Percentiles rank a stretch among this genome's conserved stretches.
Evolutionary conservation across 2,797 vertebrate genomes (phyloP).

Genomic region (Neosilurus hyrtlii): DNA sequence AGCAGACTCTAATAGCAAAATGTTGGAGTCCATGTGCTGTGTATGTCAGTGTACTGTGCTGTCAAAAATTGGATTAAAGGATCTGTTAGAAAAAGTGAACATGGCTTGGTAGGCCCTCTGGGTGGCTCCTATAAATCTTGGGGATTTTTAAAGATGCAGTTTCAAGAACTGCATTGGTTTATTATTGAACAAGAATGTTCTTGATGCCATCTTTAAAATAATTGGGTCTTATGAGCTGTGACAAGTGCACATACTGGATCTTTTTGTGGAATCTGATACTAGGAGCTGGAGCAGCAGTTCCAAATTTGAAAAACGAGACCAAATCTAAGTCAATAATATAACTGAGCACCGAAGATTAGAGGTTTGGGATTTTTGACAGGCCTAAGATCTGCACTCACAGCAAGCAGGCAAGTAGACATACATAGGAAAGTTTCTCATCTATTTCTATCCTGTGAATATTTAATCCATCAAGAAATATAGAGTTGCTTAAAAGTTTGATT

Average conservation of each 20-base stretch:
- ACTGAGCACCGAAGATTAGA: conserved; percentile 16
- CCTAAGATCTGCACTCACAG: neutral
- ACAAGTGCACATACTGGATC: neutral
- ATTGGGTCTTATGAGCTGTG: neutral
- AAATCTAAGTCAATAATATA: neutral
- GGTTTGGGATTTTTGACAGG: conserved; percentile 18
- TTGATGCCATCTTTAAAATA: neutral
- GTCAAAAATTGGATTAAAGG: conserved; percentile 42
- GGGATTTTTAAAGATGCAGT: conserved; percentile 4
- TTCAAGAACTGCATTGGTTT: neutral
- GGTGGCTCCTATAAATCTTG: conserved; percentile 25
- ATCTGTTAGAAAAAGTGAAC: conserved; percentile 36
- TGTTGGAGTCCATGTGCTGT: conserved; percentile 22
- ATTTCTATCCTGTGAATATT: neutral
- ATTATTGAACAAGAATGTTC: conserved; percentile 11
- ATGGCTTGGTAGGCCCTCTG: conserved; percentile 10
- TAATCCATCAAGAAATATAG: neutral
- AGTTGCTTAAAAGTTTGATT: too few species aligned
- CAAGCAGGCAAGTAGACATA: neutral
- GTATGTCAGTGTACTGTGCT: conserved; percentile 14
- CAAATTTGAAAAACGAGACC: neutral
- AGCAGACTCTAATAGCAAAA: conserved; percentile 24
- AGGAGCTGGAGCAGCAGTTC: neutral
- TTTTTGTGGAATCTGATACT: conserved; percentile 2
- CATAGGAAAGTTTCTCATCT: neutral